Conservation (phyloP, 2,113 vertebrate genomes). For the Numida meleagris region DNA sequence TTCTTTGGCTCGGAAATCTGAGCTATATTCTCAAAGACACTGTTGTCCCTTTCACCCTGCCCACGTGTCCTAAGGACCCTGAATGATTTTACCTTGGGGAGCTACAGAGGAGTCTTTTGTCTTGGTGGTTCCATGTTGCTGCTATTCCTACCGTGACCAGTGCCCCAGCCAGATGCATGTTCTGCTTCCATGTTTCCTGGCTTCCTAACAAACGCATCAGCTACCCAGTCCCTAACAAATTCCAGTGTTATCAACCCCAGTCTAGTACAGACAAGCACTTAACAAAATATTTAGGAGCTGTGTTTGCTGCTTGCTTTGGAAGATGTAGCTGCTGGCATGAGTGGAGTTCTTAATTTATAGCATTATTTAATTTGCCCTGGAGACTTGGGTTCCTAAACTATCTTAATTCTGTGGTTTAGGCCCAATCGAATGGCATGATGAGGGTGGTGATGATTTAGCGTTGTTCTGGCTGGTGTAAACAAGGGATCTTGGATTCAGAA, state of each 20-base stretch:
- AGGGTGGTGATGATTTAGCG: slow-evolving; percentile 10
- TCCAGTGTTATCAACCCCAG: slow-evolving; percentile 46
- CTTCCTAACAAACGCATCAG: slow-evolving; percentile 8
- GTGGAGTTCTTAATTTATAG: slow-evolving; percentile 41
- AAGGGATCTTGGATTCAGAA: neutral
- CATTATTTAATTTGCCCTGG: slow-evolving; percentile 2
- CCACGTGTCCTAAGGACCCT: rapidly evolving
- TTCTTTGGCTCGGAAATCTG: neutral
- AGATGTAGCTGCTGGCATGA: slow-evolving; percentile 27
- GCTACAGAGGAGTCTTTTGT: neutral
- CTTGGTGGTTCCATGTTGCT: neutral
- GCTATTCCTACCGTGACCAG: rapidly evolving
- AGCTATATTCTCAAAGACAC: neutral
- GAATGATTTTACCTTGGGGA: neutral
- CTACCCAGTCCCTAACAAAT: slow-evolving; percentile 34
- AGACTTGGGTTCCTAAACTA: neutral
- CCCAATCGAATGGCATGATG: slow-evolving; percentile 1
- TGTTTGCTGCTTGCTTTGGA: slow-evolving; percentile 48
- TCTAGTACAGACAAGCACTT: slow-evolving; percentile 32
- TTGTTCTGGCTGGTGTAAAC: slow-evolving; percentile 17
- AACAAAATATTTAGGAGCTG: slow-evolving; percentile 11
- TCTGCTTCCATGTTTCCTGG: neutral
- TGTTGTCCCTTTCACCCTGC: neutral
- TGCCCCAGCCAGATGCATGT: neutral
- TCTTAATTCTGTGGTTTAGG: neutral